Evolutionary conservation across 2,888 invertebrate genomes (phyloP), one percentile per base, ranked within the genome.

Genomic region (Tenodera sinensis): DNA sequence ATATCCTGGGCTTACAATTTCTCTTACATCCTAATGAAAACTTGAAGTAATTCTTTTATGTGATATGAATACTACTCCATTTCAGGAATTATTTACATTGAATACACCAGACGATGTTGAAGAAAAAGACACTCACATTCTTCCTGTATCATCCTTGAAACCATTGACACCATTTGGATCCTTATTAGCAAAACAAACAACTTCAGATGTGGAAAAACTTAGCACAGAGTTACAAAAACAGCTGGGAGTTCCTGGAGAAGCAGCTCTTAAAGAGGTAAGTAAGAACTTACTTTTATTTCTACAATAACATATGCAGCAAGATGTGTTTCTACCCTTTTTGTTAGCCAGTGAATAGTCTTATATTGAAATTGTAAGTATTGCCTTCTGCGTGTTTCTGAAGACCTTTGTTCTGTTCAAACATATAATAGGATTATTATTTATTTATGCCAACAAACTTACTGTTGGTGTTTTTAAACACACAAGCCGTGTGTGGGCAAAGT

Each of bases 51-150:
- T 12, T 15, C 15, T n/a, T 54, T 54, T 15, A 54, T 54, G 15
- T 54, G 3, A 54, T 1, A 20, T 20, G 20, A 71, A 71, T 3
- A 71, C 25, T 71, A 6, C 6, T 71, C 34, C 90, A 89, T 91
- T 91, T 0, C 90, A 94, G 94, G 94, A 95, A 92, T 92, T 95
- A 85, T 92, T 94, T 90, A 94, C 93, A 86, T 92, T 95, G 89
- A 92, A 93, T 89, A 92, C 93, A 0, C 93, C 94, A 88, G 93
- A 93, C 86, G 92, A 93, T 8, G 93, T 92, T 88, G 92, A 92
- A 30, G 92, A 93, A 0, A 90, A 92, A 3, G 93, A 94, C 84
- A 92, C 81, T 0, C 28, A 86, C 34, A n/a, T 83, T 2, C 27
- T 90, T 12, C 84, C 93, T 88, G 91, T 94, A 20, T 92, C 92